Evolutionary conservation across 1,140 invertebrate species (phyloP), one percentile per base, ranked within the genome.

Genomic region (Cotesia typhae): DNA sequence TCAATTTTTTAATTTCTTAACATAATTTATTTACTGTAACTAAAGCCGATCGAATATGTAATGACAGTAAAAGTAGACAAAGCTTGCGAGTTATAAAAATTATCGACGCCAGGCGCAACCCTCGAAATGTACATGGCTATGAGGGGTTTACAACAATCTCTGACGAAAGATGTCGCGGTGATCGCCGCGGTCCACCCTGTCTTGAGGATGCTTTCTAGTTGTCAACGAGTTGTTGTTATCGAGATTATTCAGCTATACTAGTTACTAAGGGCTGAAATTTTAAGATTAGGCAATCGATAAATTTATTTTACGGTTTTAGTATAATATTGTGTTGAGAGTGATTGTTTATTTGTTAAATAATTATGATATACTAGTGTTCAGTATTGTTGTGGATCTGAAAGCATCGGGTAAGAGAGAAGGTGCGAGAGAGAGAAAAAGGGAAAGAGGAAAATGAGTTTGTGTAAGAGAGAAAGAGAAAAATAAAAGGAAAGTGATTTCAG

Each of bases 121-220:
- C 68, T 53, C 47, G 17, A 35, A 66, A 72, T 53, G 36, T 74
- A 63, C 71, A 76, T 78, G 73, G 79, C 76, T 78, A 81, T 81
- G 78, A 67, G 76, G 38, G 75, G 70, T 60, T 41, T 74, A 75
- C 64, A 65, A 66, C 61, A 69, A 64, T 64, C 64, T 74, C 67
- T 59, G 60, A 72, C 76, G 78, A 57, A 75, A 82, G 82, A 78
- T 82, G 82, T 79, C 79, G 80, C 69, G 41, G 72, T 74, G 71
- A 75, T 77, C 78, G 78, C 71, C 66, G 70, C 78, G 80, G 78
- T 81, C 80, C 81, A 83, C 81, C 81, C 81, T 81, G 75, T 70
- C 75, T 79, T 66, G 38, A 52, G 64, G 65, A 72, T 73, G 71
- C 71, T 73, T 68, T 68, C 57, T 47, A 73, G 65, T 73, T 73